Percentiles rank a stretch among this genome's conserved stretches.
These are phyloP conservation scores for Syrmaticus mikado DNA, from an alignment of 2,113 vertebrate species.

Conservation along the genomic window DNA sequence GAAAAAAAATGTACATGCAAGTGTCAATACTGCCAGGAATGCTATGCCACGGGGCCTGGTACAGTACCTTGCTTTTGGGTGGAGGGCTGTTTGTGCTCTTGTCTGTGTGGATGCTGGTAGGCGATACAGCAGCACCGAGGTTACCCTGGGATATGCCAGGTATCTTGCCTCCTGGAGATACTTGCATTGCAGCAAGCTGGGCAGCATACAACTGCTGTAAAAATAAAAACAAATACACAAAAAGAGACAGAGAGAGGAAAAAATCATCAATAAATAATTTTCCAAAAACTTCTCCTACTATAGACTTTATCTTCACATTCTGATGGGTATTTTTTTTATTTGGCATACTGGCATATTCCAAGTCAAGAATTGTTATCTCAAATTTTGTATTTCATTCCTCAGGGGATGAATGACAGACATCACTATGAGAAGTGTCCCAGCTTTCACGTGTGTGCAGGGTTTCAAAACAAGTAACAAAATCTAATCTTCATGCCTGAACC, in stretches of 20 bases:
- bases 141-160: conserved; percentile 89
- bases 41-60: neutral
- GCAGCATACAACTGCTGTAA: conserved; percentile 96
- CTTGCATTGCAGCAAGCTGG: conserved; percentile 98
- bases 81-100: conserved; percentile 92
- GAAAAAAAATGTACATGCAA: neutral
- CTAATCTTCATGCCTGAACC: neutral
- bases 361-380: conserved; percentile 56
- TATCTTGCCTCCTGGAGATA: conserved; percentile 95
- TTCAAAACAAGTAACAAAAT: conserved; percentile 20
- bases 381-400: conserved; percentile 60
- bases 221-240: neutral
- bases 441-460: conserved; percentile 36
- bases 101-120: conserved; percentile 92
- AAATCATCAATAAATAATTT: conserved; percentile 76
- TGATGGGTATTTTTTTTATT: conserved; percentile 64
- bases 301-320: neutral
- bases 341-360: conserved; percentile 54
- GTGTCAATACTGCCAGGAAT: neutral
- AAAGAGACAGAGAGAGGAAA: neutral
- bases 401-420: conserved; percentile 75
- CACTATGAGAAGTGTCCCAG: conserved; percentile 71
- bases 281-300: conserved; percentile 50
- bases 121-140: conserved; percentile 90
- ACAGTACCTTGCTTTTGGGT: conserved; percentile 95